Evolutionary conservation across 2,888 invertebrate genomes (phyloP), one percentile per base, ranked within the genome.

Genomic region (Pyrrhosoma nymphula): DNA sequence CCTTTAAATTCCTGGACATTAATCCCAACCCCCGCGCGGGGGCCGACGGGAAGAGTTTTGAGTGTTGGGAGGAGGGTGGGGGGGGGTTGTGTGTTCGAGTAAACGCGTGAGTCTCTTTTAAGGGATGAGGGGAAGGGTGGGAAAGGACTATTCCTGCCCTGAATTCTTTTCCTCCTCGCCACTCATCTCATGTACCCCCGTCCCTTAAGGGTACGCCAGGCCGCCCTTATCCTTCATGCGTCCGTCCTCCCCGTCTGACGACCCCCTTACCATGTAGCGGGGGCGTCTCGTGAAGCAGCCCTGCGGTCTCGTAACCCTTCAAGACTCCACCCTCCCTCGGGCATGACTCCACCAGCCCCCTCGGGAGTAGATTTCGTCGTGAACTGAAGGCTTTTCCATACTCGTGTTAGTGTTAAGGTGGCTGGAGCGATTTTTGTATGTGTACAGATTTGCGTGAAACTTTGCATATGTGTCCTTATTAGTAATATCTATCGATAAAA

Each of bases 131-230:
- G 26, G n/a, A 6, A 35, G 82, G 82, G 82, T 18, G 82, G 35
- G 35, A 82, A 82, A 35, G 82, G 16, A 82, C 82, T 82, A 82
- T 82, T 82, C 82, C 82, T 82, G 82, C 82, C 12, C 82, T 12
- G 30, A 35, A 35, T 82, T 82, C 82, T 82, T 82, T 47, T 18
- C 30, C 35, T 35, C 35, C 82, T 35, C 82, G n/a, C 12, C 82
- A 14, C 82, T 35, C 82, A 35, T 82, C 35, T 82, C 82, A 82
- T 82, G 26, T 47, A 8, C 35, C 82, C 82, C n/a, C 82, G 12
- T 35, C 35, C 82, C 35, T 16, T 16, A 82, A 69, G 30, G 82
- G 82, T 82, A 82, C 35, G 16, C 14, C 30, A 30, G 75, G 16
- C 75, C 30, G n/a, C n/a, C 69, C 69, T 26, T 69, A 18, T 69